phyloP scores from a whole-genome alignment of 2,113 vertebrate species.

The Craseonycteris thonglongyai region DNA sequence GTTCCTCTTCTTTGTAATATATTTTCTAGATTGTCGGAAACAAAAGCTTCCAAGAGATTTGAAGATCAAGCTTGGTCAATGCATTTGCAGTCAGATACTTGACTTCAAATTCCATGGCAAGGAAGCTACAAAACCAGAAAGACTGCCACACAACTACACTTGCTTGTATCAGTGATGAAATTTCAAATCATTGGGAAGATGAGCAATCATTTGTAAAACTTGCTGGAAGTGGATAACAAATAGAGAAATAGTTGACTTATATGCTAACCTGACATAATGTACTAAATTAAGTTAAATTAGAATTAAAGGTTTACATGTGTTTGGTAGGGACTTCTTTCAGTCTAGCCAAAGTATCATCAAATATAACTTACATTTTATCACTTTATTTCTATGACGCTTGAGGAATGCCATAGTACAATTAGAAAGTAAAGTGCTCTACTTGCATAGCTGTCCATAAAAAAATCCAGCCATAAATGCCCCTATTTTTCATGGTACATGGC shows the following conservation, averaged over 20 bases:
- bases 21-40: not conserved
- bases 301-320: not conserved
- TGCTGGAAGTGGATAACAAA: not conserved
- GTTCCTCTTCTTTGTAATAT: not conserved
- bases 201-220: not conserved
- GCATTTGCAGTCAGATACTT: not conserved
- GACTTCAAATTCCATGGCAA: not conserved
- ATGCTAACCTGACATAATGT: not conserved
- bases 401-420: not conserved
- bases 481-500: too few relatives aligned
- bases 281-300: not conserved
- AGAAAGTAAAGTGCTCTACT: not conserved
- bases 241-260: not conserved
- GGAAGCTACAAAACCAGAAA: not conserved
- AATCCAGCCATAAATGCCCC: too few relatives aligned
- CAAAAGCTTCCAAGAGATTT: not conserved
- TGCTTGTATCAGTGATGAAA: not conserved
- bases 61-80: not conserved
- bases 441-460: too few relatives aligned
- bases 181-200: not conserved
- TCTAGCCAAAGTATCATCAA: not conserved
- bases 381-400: not conserved
- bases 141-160: accelerated
- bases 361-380: not conserved
- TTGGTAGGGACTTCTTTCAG: not conserved